Evolutionary conservation across 2,113 vertebrate species (phyloP), one percentile per base, ranked within the genome.

Genomic region (Entomyzon cyanotis): DNA sequence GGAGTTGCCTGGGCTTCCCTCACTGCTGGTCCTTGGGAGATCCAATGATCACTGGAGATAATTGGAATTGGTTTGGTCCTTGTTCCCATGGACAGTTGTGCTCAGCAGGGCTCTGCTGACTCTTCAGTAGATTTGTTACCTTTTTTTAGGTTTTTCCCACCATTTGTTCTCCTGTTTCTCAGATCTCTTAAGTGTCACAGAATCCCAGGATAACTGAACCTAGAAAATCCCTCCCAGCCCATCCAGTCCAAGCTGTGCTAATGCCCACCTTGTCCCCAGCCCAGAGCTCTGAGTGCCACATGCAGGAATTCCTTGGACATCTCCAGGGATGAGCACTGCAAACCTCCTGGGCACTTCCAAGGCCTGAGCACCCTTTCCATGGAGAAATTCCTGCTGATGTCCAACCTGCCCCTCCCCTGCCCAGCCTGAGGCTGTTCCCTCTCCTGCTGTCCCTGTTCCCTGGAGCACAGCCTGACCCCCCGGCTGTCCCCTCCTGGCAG

Each of bases 171-270:
- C 50, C 37, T 47, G 30, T 52, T 53, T 20, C 63, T 33, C 33
- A 44, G 33, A 18, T 49, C n/a, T 69, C 56, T 50, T 0, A 9
- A 30, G 15, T 31, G 52, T 21, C 28, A 42, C 25, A 60, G 33
- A 37, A 11, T 49, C 15, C 3, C 18, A 2, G 59, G 2, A 33
- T 53, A 15, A 2, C 7, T 53, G 13, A 27, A 46, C 14, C 0
- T 19, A 39, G 55, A 31, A 60, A 68, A 50, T 3, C 14, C 7
- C 39, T 60, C 19, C 35, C 1, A 18, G 35, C 0, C 1, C 18
- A 11, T 0, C 0, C 2, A 82, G 27, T 22, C 49, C 58, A 11
- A 33, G 39, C n/a, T 74, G 59, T 74, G 69, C 68, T 7, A 0
- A 5, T 37, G 3, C 39, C 50, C 42, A 28, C 59, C 58, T 2